Conservation (phyloP, 2,888 invertebrate species). For the Cryptus viduatorius region DNA sequence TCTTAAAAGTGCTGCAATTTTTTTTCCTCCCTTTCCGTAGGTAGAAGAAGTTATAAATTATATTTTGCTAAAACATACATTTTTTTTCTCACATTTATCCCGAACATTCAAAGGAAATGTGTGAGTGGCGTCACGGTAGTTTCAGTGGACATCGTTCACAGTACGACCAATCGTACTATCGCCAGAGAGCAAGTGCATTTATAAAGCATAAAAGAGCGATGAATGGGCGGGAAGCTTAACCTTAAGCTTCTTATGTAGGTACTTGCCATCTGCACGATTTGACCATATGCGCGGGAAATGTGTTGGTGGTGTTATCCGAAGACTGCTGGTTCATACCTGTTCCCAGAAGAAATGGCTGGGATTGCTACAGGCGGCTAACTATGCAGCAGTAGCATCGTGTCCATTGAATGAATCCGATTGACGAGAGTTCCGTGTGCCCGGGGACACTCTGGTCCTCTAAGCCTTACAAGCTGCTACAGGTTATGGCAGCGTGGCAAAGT, state of each 20-base stretch:
- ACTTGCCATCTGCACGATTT: background rate
- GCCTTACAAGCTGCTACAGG: slow-evolving; percentile 22
- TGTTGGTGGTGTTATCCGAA: background rate
- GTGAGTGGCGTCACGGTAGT: background rate
- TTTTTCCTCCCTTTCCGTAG: too few species aligned
- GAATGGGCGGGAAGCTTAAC: slow-evolving; percentile 39
- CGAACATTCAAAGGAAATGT: too few species aligned
- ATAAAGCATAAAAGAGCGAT: slow-evolving; percentile 31
- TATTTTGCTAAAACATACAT: too few species aligned
- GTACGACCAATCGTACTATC: slow-evolving; percentile 3
- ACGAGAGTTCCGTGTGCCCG: slow-evolving; percentile 51
- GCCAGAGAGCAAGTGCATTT: slow-evolving; percentile 16
- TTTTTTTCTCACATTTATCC: too few species aligned
- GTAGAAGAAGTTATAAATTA: too few species aligned
- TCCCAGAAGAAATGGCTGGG: background rate
- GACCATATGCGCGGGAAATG: background rate
- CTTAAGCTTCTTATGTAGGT: slow-evolving; percentile 64
- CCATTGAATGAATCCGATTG: slow-evolving; percentile 59
- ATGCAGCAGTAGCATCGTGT: background rate
- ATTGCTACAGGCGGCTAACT: slow-evolving; percentile 8
- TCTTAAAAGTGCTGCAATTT: too few species aligned
- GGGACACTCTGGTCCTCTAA: slow-evolving; percentile 36
- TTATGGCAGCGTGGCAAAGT: slow-evolving; percentile 8
- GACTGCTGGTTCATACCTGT: background rate
- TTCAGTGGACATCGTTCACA: background rate